phyloP scores from a whole-genome alignment of 30 jellyfish, hydroid and myxozoan species.

The Phacellophora camtschatica region DNA sequence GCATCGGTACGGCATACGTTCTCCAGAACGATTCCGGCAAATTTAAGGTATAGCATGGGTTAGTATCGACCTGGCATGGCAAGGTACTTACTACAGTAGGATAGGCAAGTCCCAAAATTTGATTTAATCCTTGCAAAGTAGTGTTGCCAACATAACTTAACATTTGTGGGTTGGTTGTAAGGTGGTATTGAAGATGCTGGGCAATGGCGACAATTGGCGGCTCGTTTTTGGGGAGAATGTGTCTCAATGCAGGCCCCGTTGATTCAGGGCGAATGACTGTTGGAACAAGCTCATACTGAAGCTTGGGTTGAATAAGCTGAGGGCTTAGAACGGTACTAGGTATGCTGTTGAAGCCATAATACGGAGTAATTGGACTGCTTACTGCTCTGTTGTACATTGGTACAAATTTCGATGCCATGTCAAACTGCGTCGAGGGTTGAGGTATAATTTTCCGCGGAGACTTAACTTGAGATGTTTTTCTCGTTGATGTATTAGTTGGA shows the following conservation, averaged over 20 bases:
- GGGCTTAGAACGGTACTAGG: not conserved
- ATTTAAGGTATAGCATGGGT: slow-evolving; percentile 49
- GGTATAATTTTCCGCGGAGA: slow-evolving; percentile 43
- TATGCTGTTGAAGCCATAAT: not conserved
- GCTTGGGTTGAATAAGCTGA: slow-evolving; percentile 37
- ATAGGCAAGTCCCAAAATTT: slow-evolving; percentile 3
- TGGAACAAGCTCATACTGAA: slow-evolving; percentile 27
- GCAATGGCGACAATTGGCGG: slow-evolving; percentile 35
- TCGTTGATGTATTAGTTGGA: not conserved
- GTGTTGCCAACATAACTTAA: slow-evolving; percentile 45
- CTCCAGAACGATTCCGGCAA: slow-evolving; percentile 54
- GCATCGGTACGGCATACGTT: not conserved
- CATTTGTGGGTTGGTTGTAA: slow-evolving; percentile 48
- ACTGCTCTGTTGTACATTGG: not conserved
- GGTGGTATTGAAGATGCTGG: slow-evolving; percentile 46
- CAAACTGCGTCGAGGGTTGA: slow-evolving; percentile 5
- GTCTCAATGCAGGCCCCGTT: slow-evolving; percentile 16
- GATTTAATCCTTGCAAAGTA: slow-evolving; percentile 43
- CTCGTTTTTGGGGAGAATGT: slow-evolving; percentile 28
- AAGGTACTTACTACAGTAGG: slow-evolving; percentile 7
- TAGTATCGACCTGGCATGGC: not conserved
- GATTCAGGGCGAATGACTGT: slow-evolving; percentile 42
- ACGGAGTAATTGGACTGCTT: not conserved
- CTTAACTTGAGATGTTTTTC: not conserved
- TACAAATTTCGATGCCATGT: not conserved